These are phyloP conservation scores for Diadegma fenestrale DNA, from an alignment of 2,888 invertebrate species.

Conservation along the genomic window DNA sequence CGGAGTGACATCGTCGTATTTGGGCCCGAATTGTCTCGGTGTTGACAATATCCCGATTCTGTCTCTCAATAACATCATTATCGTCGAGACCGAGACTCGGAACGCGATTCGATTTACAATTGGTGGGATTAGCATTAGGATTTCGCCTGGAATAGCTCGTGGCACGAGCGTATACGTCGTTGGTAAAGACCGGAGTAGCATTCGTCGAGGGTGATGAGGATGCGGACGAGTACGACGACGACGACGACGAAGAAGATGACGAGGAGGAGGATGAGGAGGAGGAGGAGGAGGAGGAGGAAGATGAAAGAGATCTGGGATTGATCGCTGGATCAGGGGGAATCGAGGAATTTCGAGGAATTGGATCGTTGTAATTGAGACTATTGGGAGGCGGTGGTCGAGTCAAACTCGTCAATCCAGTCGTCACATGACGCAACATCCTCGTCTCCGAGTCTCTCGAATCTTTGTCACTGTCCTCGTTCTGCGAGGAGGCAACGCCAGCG, in stretches of 20 bases:
- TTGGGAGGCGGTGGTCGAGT: constrained; percentile 23
- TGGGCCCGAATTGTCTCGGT: constrained; percentile 4
- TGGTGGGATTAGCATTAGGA: constrained; percentile 21
- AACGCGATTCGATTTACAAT: constrained; percentile 53
- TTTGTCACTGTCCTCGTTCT: constrained; percentile 26
- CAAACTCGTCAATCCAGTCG: constrained; percentile 1
- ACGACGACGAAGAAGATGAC: constrained; percentile 20
- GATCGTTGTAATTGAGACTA: constrained; percentile 37
- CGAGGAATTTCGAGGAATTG: constrained; percentile 23
- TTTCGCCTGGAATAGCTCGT: constrained; percentile 52
- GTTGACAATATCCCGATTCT: constrained; percentile 22
- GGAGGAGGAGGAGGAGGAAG: constrained; percentile 29
- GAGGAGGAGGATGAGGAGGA: constrained; percentile 44
- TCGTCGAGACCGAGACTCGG: constrained; percentile 27
- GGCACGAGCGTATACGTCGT: constrained; percentile 39
- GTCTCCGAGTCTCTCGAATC: constrained; percentile 46
- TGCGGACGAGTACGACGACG: constrained; percentile 11
- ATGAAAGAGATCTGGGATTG: constrained; percentile 58
- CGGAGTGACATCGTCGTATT: constrained; percentile 86
- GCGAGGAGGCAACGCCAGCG: constrained; percentile 63
- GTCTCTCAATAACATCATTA: constrained; percentile 26
- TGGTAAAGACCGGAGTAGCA: constrained; percentile 32
- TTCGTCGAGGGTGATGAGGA: constrained; percentile 54
- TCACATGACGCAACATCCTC: not conserved
- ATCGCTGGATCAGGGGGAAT: constrained; percentile 60